A percentile compares a stretch with the other conserved stretches of the same genome.
These are phyloP conservation scores for Lampris incognitus DNA, from an alignment of 2,113 vertebrate species.

Conservation along the genomic window DNA sequence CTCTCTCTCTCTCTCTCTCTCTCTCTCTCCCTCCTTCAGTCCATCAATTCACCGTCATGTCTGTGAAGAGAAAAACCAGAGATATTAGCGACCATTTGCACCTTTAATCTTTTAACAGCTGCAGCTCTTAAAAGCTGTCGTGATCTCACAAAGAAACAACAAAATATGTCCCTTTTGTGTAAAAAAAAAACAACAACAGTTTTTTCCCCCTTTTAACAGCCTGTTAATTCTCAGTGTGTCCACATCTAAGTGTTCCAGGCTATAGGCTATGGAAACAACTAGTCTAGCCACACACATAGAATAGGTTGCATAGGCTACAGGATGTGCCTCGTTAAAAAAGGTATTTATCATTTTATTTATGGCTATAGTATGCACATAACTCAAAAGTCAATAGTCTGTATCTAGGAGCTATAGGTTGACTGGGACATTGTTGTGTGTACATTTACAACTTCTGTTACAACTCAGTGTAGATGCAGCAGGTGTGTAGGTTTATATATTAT, in stretches of 20 bases:
- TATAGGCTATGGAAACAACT: no score
- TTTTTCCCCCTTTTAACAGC: background rate
- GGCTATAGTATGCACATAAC: no score
- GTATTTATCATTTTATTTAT: no score
- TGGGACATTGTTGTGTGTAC: no score
- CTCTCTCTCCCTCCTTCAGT: conserved; percentile 23
- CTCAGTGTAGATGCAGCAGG: no score
- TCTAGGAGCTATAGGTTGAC: no score
- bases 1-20: background rate
- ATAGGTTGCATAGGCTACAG: no score
- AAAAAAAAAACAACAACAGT: background rate
- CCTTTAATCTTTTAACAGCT: conserved; percentile 11
- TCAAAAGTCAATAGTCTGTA: no score
- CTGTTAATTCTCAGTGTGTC: background rate
- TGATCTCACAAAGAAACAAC: background rate
- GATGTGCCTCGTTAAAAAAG: no score
- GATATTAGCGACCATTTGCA: conserved; percentile 14
- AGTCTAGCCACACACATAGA: no score
- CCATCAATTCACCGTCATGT: conserved; percentile 38
- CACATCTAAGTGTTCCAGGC: background rate
- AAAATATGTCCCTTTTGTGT: background rate
- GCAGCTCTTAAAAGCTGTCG: background rate
- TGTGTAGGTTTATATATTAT: no score
- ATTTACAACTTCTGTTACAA: no score
- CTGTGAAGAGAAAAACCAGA: conserved; percentile 43